These are phyloP conservation scores for Acanthisitta chloris DNA, from an alignment of 2,113 vertebrate species.

Conservation along the genomic window DNA sequence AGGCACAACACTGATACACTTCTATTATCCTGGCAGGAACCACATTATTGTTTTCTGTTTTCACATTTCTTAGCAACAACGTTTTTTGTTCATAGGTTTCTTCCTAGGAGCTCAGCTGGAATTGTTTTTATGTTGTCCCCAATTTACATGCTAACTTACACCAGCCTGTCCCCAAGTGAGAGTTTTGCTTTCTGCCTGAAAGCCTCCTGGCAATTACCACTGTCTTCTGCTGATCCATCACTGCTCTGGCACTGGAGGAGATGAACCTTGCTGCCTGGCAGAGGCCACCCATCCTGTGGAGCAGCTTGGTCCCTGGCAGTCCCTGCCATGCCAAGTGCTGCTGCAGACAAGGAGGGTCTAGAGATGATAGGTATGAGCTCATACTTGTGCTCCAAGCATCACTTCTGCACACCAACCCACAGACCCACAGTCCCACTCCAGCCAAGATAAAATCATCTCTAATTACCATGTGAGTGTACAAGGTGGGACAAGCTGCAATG, in stretches of 20 bases:
- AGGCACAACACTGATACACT: not conserved
- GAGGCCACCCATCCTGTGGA: not conserved
- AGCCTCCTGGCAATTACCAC: not conserved
- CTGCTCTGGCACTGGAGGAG: not conserved
- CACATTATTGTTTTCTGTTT: conserved; percentile 42
- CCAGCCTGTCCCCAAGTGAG: not conserved
- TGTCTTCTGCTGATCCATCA: not conserved
- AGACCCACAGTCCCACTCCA: too few species aligned
- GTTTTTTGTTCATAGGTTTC: not conserved
- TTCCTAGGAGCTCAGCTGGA: not conserved
- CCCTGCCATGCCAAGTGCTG: accelerated
- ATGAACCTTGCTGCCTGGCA: not conserved
- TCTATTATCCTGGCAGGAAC: conserved; percentile 33
- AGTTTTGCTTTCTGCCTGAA: conserved; percentile 22
- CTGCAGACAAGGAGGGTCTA: not conserved
- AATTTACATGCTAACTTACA: conserved; percentile 22
- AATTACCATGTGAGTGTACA: accelerated
- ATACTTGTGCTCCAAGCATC: not conserved
- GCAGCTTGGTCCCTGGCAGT: not conserved
- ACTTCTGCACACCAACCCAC: accelerated
- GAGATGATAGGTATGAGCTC: not conserved
- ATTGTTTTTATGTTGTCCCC: conserved; percentile 20
- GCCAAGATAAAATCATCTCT: not conserved
- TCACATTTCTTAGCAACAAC: conserved; percentile 43
- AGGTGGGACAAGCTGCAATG: accelerated